phyloP scores from a whole-genome alignment of 2,797 vertebrate species.

The Glossophaga mutica region DNA sequence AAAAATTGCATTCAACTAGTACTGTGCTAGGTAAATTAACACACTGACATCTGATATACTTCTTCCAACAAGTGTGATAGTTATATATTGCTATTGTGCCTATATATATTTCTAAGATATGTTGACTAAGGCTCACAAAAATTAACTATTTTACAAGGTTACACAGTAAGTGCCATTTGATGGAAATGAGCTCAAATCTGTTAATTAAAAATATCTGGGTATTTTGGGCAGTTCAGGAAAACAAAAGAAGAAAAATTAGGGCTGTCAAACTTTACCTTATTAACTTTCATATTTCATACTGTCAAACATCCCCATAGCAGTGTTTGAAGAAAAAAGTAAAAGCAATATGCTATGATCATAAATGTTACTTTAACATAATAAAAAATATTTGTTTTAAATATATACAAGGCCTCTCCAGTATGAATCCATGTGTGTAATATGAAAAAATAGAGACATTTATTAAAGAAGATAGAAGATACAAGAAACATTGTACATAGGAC shows the following conservation, averaged over 20 bases:
- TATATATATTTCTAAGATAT: not conserved
- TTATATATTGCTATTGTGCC: not conserved
- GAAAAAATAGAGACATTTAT: too few relatives aligned
- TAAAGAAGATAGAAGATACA: too few relatives aligned
- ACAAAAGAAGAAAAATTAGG: not conserved
- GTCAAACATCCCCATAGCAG: not conserved
- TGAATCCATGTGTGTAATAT: too few relatives aligned
- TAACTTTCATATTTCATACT: not conserved
- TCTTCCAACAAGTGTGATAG: not conserved
- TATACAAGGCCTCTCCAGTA: too few relatives aligned
- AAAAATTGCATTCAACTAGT: too few relatives aligned
- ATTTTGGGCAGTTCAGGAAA: not conserved
- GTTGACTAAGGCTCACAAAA: not conserved
- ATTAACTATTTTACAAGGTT: constrained; percentile 17
- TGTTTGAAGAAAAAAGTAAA: not conserved
- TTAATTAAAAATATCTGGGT: not conserved
- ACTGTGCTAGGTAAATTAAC: not conserved
- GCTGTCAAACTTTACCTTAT: not conserved
- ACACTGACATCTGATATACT: not conserved
- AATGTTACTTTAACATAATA: not conserved
- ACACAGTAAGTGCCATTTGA: not conserved
- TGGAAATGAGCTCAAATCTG: not conserved
- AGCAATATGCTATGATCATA: not conserved
- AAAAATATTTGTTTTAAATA: not conserved
- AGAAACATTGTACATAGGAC: too few relatives aligned